Evolutionary conservation across 2,888 invertebrate species (phyloP), one percentile per base, ranked within the genome.

Genomic region (Eurois occulta): DNA sequence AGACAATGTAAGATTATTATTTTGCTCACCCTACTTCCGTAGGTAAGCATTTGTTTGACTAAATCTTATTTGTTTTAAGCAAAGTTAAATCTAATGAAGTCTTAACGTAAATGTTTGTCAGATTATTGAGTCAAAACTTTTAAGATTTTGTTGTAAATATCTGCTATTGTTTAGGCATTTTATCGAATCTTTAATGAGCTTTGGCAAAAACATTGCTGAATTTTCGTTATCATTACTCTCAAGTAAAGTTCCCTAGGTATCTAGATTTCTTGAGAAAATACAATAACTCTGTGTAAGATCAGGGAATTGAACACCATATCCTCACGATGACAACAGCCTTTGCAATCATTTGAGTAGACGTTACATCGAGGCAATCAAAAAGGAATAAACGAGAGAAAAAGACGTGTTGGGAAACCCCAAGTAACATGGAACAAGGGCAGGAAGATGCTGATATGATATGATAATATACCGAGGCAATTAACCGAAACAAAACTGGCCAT

Each of bases 31-130:
- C 5, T 16, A 55, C 32, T 28, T 18, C 4, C 28, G 35, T 2
- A 11, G 16, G 58, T 41, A 38, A 48, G 69, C 38, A 68, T 68
- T 73, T 68, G 11, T 78, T 24, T 48, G 28, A 38, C 24, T 38
- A 38, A 69, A 72, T 48, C 11, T 1, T 2, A 41, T 28, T 68
- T 43, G 32, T 65, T 71, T n/a, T 18, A 11, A 24, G 8, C 4
- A 7, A 32, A 43, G 32, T 41, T 21, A 2, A 41, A 28, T 16
- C 2, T 41, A 41, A 21, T 28, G 28, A 41, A 60, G 1, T n/a
- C 16, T 38, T 58, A n/a, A 43, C 16, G 4, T 16, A 5, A 8
- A 32, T 32, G 1, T 48, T 69, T 38, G 7, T 21, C 55, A 21
- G 0, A 21, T 28, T 62, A 38, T 58, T 58, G 1, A 13, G 7